These are phyloP conservation scores for Ataeniobius toweri DNA, from an alignment of 2,797 vertebrate genomes.

Conservation along the genomic window DNA sequence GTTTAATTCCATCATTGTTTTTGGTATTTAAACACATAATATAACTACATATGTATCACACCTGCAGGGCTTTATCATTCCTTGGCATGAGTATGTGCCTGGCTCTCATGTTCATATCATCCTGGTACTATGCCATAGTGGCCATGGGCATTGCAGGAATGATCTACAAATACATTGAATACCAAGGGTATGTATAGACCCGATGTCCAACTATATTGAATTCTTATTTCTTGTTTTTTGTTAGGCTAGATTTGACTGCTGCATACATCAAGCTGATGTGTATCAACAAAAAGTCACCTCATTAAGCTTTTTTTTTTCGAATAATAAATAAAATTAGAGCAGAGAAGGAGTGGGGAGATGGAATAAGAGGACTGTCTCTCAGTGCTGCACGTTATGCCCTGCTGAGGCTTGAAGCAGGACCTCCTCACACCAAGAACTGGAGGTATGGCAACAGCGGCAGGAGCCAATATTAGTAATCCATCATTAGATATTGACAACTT, in stretches of 20 bases:
- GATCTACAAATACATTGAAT: conserved; percentile 99
- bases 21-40: not conserved
- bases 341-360: conserved; percentile 99
- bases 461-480: not conserved
- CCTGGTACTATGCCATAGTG: conserved; percentile 98
- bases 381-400: conserved; percentile 93
- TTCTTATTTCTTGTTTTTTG: not conserved
- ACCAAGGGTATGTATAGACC: conserved; percentile 89
- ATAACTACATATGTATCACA: conserved; percentile 10
- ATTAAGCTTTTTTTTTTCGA: not conserved
- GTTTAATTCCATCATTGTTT: not conserved
- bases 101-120: conserved; percentile 98
- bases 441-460: conserved; percentile 76
- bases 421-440: conserved; percentile 99
- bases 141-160: conserved; percentile 98
- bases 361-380: conserved; percentile 94
- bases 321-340: conserved; percentile 80
- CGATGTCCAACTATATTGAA: not conserved
- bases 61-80: conserved; percentile 91
- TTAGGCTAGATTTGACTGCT: not conserved
- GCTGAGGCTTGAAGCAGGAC: conserved; percentile 91
- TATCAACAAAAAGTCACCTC: not conserved
- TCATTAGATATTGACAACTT: not conserved
- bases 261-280: not conserved
- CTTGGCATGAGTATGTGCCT: conserved; percentile 98